A percentile compares a stretch with the other conserved stretches of the same genome.
Evolutionary conservation across 2,888 invertebrate genomes (phyloP).

Genomic region (Caenorhabditis zanzibari): DNA sequence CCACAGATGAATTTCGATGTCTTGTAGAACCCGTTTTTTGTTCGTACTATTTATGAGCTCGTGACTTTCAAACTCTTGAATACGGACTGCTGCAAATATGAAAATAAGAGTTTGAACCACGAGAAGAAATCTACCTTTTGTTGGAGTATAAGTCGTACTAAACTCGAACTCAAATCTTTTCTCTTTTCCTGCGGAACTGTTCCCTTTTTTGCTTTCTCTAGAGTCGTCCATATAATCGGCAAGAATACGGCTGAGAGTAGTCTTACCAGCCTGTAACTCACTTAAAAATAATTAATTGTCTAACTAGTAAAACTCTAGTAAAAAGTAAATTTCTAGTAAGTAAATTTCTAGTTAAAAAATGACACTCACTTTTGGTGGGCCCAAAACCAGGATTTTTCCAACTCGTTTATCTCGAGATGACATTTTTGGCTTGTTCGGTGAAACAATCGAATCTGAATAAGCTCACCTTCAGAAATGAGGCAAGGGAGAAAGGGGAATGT

Average conservation of each 20-base stretch:
- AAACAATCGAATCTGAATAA: neutral
- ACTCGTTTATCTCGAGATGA: neutral
- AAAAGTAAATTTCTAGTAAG: neutral
- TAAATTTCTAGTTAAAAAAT: neutral
- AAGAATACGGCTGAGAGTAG: slow-evolving; percentile 48
- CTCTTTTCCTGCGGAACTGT: slow-evolving; percentile 9
- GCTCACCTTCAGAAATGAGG: neutral
- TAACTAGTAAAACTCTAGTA: too few species aligned
- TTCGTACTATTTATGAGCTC: slow-evolving; percentile 84
- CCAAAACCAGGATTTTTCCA: slow-evolving; percentile 72
- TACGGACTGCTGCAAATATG: slow-evolving; percentile 85
- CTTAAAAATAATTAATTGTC: too few species aligned
- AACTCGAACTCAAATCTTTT: slow-evolving; percentile 61
- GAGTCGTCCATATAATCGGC: slow-evolving; percentile 53
- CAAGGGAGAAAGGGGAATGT: too few species aligned
- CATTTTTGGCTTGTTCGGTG: neutral
- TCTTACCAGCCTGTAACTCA: slow-evolving; percentile 57
- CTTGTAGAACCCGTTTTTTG: slow-evolving; percentile 84
- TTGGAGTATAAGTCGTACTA: slow-evolving; percentile 43
- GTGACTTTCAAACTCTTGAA: slow-evolving; percentile 89
- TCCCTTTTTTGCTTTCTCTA: neutral
- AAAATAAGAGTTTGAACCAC: too few species aligned
- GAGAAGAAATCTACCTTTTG: slow-evolving; percentile 38
- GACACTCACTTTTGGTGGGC: slow-evolving; percentile 73
- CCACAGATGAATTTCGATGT: slow-evolving; percentile 87